Conservation (phyloP, 2,888 invertebrate genomes). For the Drosophila nigricruria region DNA sequence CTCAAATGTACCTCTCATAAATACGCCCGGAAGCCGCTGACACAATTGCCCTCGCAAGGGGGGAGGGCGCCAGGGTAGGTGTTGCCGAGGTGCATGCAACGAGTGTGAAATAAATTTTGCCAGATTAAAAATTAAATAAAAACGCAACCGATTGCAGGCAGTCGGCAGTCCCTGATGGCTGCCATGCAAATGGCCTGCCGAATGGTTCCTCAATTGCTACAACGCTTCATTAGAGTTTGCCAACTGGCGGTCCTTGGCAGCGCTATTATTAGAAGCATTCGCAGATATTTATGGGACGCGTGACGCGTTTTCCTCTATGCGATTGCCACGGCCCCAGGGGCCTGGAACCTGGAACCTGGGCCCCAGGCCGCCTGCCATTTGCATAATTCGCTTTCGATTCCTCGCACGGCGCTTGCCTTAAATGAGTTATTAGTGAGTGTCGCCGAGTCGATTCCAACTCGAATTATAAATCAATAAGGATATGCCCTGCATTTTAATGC, state of each 20-base stretch:
- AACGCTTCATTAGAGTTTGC: constrained; percentile 43
- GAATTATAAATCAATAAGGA: constrained; percentile 82
- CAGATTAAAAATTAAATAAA: constrained; percentile 70
- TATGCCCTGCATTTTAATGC: constrained; percentile 77
- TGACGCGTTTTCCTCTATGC: constrained; percentile 64
- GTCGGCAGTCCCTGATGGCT: constrained; percentile 48
- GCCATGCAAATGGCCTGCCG: constrained; percentile 42
- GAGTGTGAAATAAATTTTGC: constrained; percentile 78
- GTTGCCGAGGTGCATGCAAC: constrained; percentile 42
- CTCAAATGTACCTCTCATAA: constrained; percentile 62
- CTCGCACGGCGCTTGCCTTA: constrained; percentile 75
- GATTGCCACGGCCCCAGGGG: not conserved
- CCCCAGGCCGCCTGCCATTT: constrained; percentile 53
- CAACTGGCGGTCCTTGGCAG: constrained; percentile 34
- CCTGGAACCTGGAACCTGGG: too few species aligned
- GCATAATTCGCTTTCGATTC: constrained; percentile 84
- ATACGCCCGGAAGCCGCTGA: constrained; percentile 64
- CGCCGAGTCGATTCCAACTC: constrained; percentile 77
- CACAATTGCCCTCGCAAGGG: constrained; percentile 46
- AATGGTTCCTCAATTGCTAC: constrained; percentile 50
- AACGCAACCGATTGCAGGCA: constrained; percentile 16
- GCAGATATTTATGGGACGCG: constrained; percentile 77
- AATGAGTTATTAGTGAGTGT: constrained; percentile 82
- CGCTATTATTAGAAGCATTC: constrained; percentile 77
- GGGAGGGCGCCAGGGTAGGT: not conserved